Conservation (phyloP, 2,113 vertebrate species). For the Cepphus grylle region DNA sequence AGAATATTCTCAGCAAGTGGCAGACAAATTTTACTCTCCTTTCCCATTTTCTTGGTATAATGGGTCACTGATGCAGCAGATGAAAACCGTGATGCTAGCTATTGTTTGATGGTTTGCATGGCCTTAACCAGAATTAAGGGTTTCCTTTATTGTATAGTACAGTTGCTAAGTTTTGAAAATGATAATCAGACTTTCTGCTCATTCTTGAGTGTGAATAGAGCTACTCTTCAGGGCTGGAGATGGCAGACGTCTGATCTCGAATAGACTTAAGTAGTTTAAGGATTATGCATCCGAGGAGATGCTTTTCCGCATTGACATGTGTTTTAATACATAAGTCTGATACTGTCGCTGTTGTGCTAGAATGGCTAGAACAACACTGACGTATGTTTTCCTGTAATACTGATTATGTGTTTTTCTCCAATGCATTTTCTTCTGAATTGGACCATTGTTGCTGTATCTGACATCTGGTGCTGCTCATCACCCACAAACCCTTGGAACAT, state of each 20-base stretch:
- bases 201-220: not conserved
- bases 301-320: not conserved
- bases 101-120: not conserved
- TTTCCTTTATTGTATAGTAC: not conserved
- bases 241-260: not conserved
- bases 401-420: slow-evolving; percentile 93
- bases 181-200: not conserved
- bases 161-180: not conserved
- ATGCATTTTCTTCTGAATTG: slow-evolving; percentile 85
- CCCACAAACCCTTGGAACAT: slow-evolving; percentile 76
- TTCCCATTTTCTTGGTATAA: not conserved
- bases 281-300: not conserved
- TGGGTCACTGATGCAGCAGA: not conserved
- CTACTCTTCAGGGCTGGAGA: not conserved
- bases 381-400: slow-evolving; percentile 85
- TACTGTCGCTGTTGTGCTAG: not conserved
- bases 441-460: slow-evolving; percentile 86
- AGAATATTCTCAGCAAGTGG: not conserved
- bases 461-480: slow-evolving; percentile 78
- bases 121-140: not conserved
- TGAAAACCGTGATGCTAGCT: not conserved
- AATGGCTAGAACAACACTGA: not conserved
- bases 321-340: not conserved
- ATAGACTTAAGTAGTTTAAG: not conserved
- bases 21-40: not conserved